A percentile compares a stretch with the other conserved stretches of the same genome.
Conservation (phyloP, 2,113 vertebrate species). For the Ochotona curzoniae region DNA sequence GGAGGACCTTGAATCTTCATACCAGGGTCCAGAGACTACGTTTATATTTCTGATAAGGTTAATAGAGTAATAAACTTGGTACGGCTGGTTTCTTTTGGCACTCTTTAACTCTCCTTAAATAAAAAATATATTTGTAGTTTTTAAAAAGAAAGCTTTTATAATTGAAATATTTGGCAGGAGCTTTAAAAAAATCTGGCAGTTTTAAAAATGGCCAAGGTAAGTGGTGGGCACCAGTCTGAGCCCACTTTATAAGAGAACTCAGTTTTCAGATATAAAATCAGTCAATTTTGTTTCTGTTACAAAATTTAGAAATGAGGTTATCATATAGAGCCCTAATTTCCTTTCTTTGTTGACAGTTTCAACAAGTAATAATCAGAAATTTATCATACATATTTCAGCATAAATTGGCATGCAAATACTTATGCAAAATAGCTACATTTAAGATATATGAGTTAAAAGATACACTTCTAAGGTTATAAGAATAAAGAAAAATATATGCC, state of each 20-base stretch:
- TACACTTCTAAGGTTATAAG: neutral
- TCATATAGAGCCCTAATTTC: neutral
- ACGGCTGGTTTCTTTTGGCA: constrained; percentile 39
- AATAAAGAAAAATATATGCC: neutral
- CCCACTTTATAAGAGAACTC: constrained; percentile 30
- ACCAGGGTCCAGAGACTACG: neutral
- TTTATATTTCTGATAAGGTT: constrained; percentile 39
- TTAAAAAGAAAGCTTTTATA: constrained; percentile 11
- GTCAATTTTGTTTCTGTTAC: constrained; percentile 39
- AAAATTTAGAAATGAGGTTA: constrained; percentile 48
- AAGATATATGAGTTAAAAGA: constrained; percentile 43
- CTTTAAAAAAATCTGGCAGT: constrained; percentile 27
- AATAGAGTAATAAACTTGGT: constrained; percentile 44
- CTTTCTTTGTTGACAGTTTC: constrained; percentile 46
- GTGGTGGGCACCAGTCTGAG: neutral
- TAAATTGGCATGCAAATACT: constrained; percentile 50
- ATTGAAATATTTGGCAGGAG: neutral
- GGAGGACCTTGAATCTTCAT: neutral
- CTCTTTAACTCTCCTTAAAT: constrained; percentile 47
- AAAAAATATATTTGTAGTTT: neutral
- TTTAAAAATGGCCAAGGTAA: constrained; percentile 58
- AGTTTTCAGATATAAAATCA: constrained; percentile 47
- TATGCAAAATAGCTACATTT: constrained; percentile 31
- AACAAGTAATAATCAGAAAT: constrained; percentile 52
- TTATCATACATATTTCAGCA: constrained; percentile 19